Conservation (phyloP, 2,113 vertebrate genomes). For the Catagonus wagneri region DNA sequence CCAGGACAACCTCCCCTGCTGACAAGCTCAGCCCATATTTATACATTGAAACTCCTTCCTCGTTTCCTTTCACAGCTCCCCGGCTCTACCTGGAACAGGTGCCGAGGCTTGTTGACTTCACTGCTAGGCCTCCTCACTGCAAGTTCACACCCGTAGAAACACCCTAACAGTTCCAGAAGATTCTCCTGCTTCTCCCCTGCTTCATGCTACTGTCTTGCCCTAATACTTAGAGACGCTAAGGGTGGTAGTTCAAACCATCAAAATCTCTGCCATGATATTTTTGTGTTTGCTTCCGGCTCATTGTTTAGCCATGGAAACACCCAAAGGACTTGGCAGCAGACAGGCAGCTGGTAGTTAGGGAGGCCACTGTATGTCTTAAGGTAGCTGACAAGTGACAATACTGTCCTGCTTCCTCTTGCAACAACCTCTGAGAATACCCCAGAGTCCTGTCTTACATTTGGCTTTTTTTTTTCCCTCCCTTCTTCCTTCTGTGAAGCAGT, state of each 20-base stretch:
- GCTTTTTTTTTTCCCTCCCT: background rate
- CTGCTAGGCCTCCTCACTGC: background rate
- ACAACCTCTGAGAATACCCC: background rate
- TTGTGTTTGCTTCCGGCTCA: background rate
- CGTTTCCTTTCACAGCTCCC: background rate
- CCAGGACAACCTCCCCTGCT: background rate
- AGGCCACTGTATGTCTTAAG: background rate
- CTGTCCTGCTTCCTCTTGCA: accelerated
- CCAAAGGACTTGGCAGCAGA: background rate
- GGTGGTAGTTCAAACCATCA: background rate
- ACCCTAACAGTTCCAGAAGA: background rate
- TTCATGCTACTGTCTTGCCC: too few relatives aligned
- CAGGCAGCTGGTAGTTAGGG: background rate
- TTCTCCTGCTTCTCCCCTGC: too few relatives aligned
- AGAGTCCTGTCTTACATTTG: accelerated
- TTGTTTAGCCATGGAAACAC: background rate
- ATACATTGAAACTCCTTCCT: background rate
- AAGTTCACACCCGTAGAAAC: background rate
- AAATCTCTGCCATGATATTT: background rate
- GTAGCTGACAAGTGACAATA: background rate
- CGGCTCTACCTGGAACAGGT: background rate
- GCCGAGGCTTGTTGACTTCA: background rate
- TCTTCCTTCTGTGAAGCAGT: background rate
- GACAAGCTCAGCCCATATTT: background rate
- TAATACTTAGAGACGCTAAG: background rate